These are phyloP conservation scores for Suricata suricatta DNA, from an alignment of 2,113 vertebrate species.

Conservation along the genomic window DNA sequence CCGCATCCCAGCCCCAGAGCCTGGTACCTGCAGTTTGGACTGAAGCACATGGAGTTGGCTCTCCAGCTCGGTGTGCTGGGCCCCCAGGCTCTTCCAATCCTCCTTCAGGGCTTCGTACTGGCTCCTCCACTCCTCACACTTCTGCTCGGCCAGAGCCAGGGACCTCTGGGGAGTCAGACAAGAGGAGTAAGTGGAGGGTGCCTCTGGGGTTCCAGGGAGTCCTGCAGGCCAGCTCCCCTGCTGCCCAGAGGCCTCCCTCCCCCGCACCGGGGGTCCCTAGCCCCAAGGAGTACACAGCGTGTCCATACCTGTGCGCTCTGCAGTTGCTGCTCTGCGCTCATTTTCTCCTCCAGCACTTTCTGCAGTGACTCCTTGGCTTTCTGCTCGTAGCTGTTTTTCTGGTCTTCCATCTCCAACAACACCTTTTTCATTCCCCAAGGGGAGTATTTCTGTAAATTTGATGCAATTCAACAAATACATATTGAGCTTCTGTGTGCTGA, in stretches of 20 bases:
- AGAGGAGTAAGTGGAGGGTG: background rate
- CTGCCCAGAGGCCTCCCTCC: background rate
- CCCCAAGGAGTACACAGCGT: fast-evolving
- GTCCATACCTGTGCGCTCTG: slow-evolving; percentile 89
- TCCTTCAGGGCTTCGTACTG: slow-evolving; percentile 85
- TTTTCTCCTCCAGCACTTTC: slow-evolving; percentile 91
- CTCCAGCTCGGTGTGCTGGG: slow-evolving; percentile 82
- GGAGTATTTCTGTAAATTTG: slow-evolving; percentile 83
- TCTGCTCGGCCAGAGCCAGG: slow-evolving; percentile 83
- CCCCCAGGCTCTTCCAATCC: slow-evolving; percentile 79
- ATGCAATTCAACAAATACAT: slow-evolving; percentile 12
- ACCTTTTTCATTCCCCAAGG: slow-evolving; percentile 90
- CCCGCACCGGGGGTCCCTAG: too few species aligned
- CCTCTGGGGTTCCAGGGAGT: background rate
- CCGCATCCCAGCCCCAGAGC: background rate
- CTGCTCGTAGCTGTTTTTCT: slow-evolving; percentile 91
- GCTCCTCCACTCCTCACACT: slow-evolving; percentile 88
- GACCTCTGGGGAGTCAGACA: slow-evolving; percentile 84
- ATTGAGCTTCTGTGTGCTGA: background rate
- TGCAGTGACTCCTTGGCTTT: slow-evolving; percentile 90
- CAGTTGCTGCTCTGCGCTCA: slow-evolving; percentile 86
- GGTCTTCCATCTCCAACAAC: slow-evolving; percentile 93
- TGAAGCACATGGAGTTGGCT: slow-evolving; percentile 87
- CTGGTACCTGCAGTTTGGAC: slow-evolving; percentile 90
- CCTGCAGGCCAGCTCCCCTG: too few species aligned